phyloP scores from a whole-genome alignment of 2,113 vertebrate genomes.

The Dendrocopos noguchii region DNA sequence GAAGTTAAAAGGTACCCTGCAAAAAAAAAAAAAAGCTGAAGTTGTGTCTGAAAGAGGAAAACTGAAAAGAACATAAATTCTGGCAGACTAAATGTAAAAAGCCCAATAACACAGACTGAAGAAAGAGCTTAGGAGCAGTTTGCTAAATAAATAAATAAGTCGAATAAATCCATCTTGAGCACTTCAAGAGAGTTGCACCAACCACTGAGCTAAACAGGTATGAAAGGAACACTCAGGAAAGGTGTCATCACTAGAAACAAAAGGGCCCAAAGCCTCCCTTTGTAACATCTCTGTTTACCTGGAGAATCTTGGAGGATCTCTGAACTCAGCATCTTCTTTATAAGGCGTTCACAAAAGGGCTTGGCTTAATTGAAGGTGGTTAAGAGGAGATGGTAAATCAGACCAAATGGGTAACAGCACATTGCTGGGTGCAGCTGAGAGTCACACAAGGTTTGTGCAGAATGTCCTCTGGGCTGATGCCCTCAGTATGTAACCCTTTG shows the following conservation, averaged over 20 bases:
- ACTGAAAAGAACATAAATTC: conserved; percentile 71
- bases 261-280: background rate
- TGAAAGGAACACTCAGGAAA: background rate
- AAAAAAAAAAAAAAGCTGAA: conserved; percentile 48
- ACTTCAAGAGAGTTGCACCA: conserved; percentile 1
- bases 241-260: background rate
- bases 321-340: background rate
- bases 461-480: background rate
- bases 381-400: background rate
- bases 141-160: conserved; percentile 41
- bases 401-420: background rate
- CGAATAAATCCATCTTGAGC: conserved; percentile 32
- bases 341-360: background rate
- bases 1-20: conserved; percentile 68
- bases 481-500: background rate
- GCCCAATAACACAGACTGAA: conserved; percentile 30
- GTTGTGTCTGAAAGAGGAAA: conserved; percentile 61
- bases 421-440: background rate
- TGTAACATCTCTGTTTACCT: background rate
- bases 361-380: conserved; percentile 18
- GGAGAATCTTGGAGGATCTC: background rate
- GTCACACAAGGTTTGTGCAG: background rate
- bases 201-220: background rate
- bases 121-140: conserved; percentile 58
- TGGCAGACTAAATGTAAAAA: conserved; percentile 64